Evolutionary conservation across 2,113 vertebrate species (phyloP).

Genomic region (Cyphomyrus discorhynchus): DNA sequence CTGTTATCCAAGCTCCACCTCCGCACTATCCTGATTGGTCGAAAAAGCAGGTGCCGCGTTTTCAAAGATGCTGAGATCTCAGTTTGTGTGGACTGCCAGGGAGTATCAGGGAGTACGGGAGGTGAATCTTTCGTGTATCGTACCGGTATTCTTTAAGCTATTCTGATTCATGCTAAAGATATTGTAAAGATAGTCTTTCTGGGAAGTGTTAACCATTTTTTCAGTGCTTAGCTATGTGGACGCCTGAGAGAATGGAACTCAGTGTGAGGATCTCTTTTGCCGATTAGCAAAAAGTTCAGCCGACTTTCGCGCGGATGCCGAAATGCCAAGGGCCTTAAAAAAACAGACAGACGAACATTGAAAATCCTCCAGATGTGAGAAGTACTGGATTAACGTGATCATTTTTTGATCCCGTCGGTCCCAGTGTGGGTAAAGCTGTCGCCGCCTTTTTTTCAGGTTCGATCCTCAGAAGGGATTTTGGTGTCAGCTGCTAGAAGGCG

Average conservation of each 20-base stretch:
- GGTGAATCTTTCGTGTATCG: not conserved
- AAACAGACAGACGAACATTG: not conserved
- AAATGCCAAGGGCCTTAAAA: not conserved
- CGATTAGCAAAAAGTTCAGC: not conserved
- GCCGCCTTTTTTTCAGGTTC: conserved; percentile 64
- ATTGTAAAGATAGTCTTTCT: not conserved
- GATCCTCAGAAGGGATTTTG: conserved; percentile 97
- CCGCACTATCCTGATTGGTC: not conserved
- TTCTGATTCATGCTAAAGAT: too few species aligned
- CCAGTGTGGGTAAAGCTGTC: not conserved
- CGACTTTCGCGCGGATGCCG: not conserved
- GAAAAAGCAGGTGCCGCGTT: not conserved
- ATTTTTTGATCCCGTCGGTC: not conserved
- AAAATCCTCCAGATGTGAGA: not conserved
- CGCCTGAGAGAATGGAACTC: not conserved
- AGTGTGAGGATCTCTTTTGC: not conserved
- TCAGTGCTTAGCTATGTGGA: not conserved
- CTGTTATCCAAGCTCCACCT: not conserved
- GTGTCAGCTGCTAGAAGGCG: conserved; percentile 91
- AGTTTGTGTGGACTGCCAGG: not conserved
- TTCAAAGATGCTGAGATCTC: not conserved
- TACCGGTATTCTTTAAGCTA: not conserved
- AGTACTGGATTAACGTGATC: not conserved
- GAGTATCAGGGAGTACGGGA: too few species aligned
- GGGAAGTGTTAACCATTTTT: not conserved